Base-by-base conservation (phyloP, 2,888 invertebrate species). In the Boloria selene region DNA sequence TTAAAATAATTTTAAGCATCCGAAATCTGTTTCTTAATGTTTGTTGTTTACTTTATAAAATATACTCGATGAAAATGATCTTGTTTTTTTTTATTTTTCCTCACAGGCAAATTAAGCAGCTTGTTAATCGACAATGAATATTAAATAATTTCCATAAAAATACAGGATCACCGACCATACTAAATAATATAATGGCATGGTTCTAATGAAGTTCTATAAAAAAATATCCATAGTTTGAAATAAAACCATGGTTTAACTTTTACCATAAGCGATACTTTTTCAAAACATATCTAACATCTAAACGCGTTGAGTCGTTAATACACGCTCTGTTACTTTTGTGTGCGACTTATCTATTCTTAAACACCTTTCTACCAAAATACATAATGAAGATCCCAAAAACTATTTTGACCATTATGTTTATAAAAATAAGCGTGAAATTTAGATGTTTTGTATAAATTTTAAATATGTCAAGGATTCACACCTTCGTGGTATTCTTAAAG, bases 321-420 rank as follows among this genome's bases (percentile, higher is more conserved):
- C 79, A 84, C 83, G 85, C 83, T 79, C 76, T 73, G 82, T 72
- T 80, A 79, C 77, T 77, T 84, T 77, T 74, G 70, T 78, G 78
- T 75, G 76, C 65, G 76, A 69, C 67, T 74, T 74, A 72, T 70
- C 70, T 70, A 64, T 70, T 72, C 70, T 70, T 74, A 67, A 67
- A 70, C 64, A 75, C 73, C 67, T 69, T 70, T 66, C 61, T 42
- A 61, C 70, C 53, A 72, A 70, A 60, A 26, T 52, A 59, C 55
- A 45, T 14, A 16, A 3, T 16, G 6, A 53, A 53, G 59, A 52
- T 17, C 47, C 10, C 51, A 17, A 56, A 64, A 64, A 61, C 61
- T 13, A 55, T 26, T 45, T 16, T 47, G 13, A 55, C 22, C 51
- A 56, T 76, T 77, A 74, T 70, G 51, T 3, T 17, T 10, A 51